These are phyloP conservation scores for Bellardia bayeri DNA, from an alignment of 2,888 invertebrate species.

Conservation along the genomic window DNA sequence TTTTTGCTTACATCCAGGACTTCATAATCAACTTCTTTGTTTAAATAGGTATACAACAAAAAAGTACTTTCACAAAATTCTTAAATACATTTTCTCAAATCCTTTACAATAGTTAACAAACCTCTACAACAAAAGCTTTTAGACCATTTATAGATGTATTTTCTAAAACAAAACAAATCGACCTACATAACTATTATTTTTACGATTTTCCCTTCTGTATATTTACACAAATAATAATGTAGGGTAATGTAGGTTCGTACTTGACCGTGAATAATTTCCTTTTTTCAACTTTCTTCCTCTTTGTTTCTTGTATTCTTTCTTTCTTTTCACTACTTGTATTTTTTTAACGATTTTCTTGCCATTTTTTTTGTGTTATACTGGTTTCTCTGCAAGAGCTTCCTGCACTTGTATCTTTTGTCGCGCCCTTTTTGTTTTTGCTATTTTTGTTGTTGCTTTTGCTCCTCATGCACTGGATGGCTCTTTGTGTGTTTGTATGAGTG, in stretches of 20 bases:
- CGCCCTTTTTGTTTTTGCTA: constrained; percentile 65
- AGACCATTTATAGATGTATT: neutral
- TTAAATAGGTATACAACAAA: no score
- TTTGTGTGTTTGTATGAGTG: neutral
- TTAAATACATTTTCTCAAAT: no score
- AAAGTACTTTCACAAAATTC: no score
- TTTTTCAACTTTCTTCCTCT: constrained; percentile 14
- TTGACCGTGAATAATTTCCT: constrained; percentile 68
- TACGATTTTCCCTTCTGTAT: neutral
- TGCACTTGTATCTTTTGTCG: constrained; percentile 71
- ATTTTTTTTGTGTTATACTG: constrained; percentile 46
- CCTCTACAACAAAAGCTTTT: constrained; percentile 6
- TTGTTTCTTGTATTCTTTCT: constrained; percentile 35
- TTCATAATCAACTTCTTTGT: no score
- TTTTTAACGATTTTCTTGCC: constrained; percentile 11
- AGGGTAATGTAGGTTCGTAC: constrained; percentile 64
- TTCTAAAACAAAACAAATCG: constrained; percentile 32
- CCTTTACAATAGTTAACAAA: neutral
- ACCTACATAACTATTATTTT: constrained; percentile 21
- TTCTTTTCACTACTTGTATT: constrained; percentile 28
- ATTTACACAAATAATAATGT: constrained; percentile 29
- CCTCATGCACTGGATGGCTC: constrained; percentile 9
- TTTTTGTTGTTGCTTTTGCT: constrained; percentile 41
- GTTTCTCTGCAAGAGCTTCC: constrained; percentile 62
- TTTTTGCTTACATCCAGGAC: no score